These are phyloP conservation scores for Otis tarda DNA, from an alignment of 2,113 vertebrate genomes.

Conservation along the genomic window DNA sequence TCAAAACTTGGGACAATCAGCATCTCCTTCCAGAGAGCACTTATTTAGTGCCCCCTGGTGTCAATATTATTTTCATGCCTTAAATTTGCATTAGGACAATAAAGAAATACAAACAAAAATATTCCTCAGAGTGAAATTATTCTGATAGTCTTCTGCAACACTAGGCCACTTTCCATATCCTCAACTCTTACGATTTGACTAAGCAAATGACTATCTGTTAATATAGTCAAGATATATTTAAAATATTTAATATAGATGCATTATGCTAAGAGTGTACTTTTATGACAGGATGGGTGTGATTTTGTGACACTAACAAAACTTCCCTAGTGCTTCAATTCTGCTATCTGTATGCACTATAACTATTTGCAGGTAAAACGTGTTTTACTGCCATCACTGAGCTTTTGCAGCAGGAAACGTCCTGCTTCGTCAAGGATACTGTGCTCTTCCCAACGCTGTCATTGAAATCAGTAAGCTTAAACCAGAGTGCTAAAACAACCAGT, in stretches of 20 bases:
- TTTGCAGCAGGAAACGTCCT: neutral
- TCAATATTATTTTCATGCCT: neutral
- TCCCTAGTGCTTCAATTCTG: neutral
- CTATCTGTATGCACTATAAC: neutral
- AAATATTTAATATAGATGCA: neutral
- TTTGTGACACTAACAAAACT: too few species aligned
- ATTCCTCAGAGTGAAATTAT: neutral
- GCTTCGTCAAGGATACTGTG: neutral
- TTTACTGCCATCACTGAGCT: neutral
- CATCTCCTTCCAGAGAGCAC: neutral
- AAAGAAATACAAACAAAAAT: neutral
- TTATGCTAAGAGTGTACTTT: neutral
- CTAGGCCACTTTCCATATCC: neutral
- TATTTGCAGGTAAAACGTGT: neutral
- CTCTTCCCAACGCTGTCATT: neutral
- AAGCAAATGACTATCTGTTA: neutral
- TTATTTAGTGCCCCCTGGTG: slow-evolving; percentile 19
- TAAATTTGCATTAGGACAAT: neutral
- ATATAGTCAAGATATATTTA: neutral
- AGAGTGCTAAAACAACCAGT: neutral
- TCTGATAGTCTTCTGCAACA: neutral
- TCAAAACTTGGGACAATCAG: neutral
- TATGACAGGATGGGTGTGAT: neutral
- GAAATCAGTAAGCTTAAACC: neutral
- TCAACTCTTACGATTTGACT: neutral